These are phyloP conservation scores for Hyperopisus bebe DNA, from an alignment of 2,113 vertebrate species.

Conservation along the genomic window DNA sequence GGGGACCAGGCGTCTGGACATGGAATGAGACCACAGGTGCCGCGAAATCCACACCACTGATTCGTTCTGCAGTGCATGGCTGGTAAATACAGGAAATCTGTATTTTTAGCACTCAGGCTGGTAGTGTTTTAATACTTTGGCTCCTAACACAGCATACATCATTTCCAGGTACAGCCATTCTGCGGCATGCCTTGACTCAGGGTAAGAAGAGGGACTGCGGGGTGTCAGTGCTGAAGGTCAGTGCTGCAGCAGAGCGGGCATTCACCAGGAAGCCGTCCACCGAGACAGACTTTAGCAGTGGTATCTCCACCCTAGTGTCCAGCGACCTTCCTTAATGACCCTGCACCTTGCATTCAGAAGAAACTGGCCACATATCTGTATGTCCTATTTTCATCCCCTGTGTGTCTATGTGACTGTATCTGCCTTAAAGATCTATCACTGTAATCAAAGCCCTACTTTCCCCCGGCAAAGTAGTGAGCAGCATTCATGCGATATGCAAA, in stretches of 20 bases:
- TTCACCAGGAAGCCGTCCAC: not conserved
- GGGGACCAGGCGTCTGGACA: not conserved
- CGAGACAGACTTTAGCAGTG: not conserved
- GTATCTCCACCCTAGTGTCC: not conserved
- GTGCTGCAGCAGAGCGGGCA: not conserved
- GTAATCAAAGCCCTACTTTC: slow-evolving; percentile 31
- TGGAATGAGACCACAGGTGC: not conserved
- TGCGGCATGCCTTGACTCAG: not conserved
- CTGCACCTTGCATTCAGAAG: not conserved
- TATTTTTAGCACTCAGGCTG: not conserved
- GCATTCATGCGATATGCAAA: slow-evolving; percentile 41
- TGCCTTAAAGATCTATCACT: slow-evolving; percentile 41
- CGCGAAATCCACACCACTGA: not conserved
- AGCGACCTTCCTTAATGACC: slow-evolving; percentile 15
- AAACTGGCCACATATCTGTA: not conserved
- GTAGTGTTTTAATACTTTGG: not conserved
- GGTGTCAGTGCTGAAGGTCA: not conserved
- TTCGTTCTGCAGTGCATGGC: not conserved
- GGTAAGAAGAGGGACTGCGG: not conserved
- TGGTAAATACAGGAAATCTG: not conserved
- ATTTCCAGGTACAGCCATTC: not conserved
- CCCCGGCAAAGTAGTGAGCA: slow-evolving; percentile 24
- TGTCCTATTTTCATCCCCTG: slow-evolving; percentile 3
- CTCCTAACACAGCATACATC: not conserved
- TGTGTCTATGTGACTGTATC: slow-evolving; percentile 28